phyloP scores from a whole-genome alignment of 1,140 invertebrate genomes.

The Batillaria attramentaria region DNA sequence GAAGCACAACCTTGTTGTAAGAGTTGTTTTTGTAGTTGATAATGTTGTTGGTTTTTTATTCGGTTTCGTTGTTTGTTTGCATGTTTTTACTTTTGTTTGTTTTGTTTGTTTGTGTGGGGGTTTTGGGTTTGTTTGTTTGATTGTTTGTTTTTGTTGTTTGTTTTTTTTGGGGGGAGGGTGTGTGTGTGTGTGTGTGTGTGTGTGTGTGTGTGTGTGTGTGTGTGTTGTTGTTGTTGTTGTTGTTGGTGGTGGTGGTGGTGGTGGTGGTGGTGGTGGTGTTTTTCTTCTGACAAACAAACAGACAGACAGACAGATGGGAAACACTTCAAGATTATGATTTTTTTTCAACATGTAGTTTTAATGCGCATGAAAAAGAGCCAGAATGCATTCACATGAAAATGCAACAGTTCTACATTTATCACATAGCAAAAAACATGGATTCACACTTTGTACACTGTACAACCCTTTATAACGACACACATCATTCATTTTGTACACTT shows the following conservation, averaged over 20 bases:
- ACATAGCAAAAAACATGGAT: conserved; percentile 24
- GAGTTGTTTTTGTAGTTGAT: background rate
- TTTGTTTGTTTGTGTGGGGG: background rate
- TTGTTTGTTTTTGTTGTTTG: background rate
- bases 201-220: background rate
- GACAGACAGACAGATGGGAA: background rate
- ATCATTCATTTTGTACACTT: conserved; percentile 10
- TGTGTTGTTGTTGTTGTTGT: background rate
- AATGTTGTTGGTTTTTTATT: background rate
- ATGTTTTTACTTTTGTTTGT: no score
- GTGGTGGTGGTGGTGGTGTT: background rate
- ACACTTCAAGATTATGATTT: no score
- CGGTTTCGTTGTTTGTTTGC: no score
- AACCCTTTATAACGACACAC: background rate
- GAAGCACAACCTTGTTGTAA: background rate
- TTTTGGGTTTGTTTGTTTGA: background rate
- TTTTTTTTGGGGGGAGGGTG: no score
- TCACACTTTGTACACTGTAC: conserved; percentile 28
- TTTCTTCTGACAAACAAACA: background rate
- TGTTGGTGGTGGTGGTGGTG: background rate
- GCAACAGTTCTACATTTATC: background rate
- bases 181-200: background rate
- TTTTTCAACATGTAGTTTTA: background rate
- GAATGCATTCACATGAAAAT: background rate
- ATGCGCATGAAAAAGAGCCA: no score